Conservation (phyloP, 2,888 invertebrate species). For the Andricus quercusramuli region DNA sequence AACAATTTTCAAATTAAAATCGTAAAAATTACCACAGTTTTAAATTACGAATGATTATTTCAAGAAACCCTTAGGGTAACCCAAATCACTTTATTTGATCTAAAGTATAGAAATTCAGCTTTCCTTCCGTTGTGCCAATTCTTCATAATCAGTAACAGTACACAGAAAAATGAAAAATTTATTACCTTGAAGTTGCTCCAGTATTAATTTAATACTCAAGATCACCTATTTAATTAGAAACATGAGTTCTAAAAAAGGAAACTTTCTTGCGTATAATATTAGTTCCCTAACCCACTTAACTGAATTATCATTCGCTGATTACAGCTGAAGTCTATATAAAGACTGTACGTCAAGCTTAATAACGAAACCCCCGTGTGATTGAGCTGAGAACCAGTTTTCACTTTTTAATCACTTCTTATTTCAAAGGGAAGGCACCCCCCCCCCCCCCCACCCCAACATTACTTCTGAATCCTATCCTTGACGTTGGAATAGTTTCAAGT, state of each 20-base stretch:
- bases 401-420: constrained; percentile 41
- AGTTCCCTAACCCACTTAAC: constrained; percentile 36
- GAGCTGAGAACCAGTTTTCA: constrained; percentile 36
- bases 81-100: background rate
- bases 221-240: constrained; percentile 29
- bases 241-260: constrained; percentile 12
- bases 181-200: constrained; percentile 21
- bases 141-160: constrained; percentile 24
- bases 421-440: background rate
- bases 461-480: constrained; percentile 16
- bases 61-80: background rate
- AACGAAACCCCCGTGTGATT: constrained; percentile 22
- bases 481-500: constrained; percentile 26
- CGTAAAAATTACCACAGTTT: no score
- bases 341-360: constrained; percentile 26
- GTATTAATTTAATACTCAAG: constrained; percentile 19
- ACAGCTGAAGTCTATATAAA: constrained; percentile 21
- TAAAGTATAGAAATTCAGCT: constrained; percentile 4
- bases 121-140: constrained; percentile 35
- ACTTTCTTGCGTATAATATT: constrained; percentile 36
- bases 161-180: constrained; percentile 8
- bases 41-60: no score
- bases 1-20: no score
- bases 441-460: no score
- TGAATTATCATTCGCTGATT: constrained; percentile 37